Base-by-base conservation (phyloP, 2,888 invertebrate genomes). In the Dendrolimus pini region DNA sequence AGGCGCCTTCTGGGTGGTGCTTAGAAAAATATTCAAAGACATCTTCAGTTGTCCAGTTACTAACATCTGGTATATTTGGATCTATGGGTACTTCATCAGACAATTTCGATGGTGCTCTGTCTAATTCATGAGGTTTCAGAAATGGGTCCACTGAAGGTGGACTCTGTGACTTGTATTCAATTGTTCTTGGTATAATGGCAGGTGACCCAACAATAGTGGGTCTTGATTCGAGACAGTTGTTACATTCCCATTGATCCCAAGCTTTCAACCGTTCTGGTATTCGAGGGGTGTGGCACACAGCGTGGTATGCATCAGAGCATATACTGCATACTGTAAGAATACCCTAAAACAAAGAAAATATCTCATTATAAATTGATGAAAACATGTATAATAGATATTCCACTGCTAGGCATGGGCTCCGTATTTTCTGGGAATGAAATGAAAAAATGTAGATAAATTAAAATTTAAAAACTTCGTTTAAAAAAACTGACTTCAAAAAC, bases 221-320 rank as follows among this genome's bases (percentile, higher is more conserved):
- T 7, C 78, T 80, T 52, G 88, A 80, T 66, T 89, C 86, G 14
- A 87, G 82, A 66, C 96, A 96, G 64, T 94, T 94, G 58, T 92
- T 91, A 71, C 96, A 96, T 60, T 94, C 92, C 95, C 96, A 96
- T 67, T 94, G 93, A 53, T 92, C 87, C 74, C 92, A 92, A 12
- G 92, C 90, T 75, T 93, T 93, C 54, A 83, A 72, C 63, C 91
- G 89, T 61, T 92, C 92, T 7, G 88, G 82, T 62, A 95, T 91
- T 54, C 92, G 91, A 7, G 97, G 96, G 52, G 92, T 86, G 72
- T 97, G 97, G 74, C 97, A 98, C 47, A 92, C 86, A 62, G 94
- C 92, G 80, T 98, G 98, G 77, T 96, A 98, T 7, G 95, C 95
- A 80, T 97, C 96, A 54, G 96, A 95, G 79, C 98, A 98, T 47